These are phyloP conservation scores for Tuberolachnus salignus DNA, from an alignment of 2,888 invertebrate genomes.

Conservation along the genomic window DNA sequence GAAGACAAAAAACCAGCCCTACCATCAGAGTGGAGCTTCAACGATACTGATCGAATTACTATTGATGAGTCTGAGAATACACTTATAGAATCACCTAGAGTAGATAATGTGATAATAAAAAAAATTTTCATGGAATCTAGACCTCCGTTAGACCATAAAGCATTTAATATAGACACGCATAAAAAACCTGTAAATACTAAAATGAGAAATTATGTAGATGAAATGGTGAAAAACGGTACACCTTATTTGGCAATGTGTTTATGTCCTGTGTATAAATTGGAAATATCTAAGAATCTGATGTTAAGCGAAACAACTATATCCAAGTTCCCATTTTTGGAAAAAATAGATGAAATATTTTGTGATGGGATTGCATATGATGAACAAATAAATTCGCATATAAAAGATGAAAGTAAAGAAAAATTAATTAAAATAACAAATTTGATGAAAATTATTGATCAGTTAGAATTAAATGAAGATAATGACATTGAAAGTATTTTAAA, in stretches of 20 bases:
- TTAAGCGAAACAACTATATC: conserved; percentile 16
- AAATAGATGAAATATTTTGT: conserved; percentile 30
- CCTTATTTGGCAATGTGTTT: conserved; percentile 68
- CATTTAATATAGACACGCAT: conserved; percentile 25
- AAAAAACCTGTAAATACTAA: conserved; percentile 38
- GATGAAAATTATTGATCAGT: conserved; percentile 15
- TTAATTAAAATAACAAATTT: conserved; percentile 17
- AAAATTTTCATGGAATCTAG: conserved; percentile 1
- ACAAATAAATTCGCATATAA: neutral
- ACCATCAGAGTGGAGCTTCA: conserved; percentile 59
- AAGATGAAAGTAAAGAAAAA: conserved; percentile 11
- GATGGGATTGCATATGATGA: conserved; percentile 45
- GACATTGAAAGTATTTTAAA: conserved; percentile 39
- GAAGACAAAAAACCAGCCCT: conserved; percentile 58
- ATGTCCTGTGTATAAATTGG: conserved; percentile 64
- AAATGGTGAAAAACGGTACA: conserved; percentile 67
- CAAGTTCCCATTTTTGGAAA: conserved; percentile 38
- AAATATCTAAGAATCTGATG: conserved; percentile 61
- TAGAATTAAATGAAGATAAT: conserved; percentile 31
- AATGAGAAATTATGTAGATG: conserved; percentile 64
- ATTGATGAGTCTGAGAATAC: conserved; percentile 12
- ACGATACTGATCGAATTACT: conserved; percentile 49
- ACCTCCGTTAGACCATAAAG: conserved; percentile 22
- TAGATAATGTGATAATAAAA: conserved; percentile 9
- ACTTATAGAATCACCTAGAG: conserved; percentile 10